Percentiles rank a stretch among this genome's conserved stretches.
Conservation (phyloP, 2,888 invertebrate genomes). For the Ophraella communa region DNA sequence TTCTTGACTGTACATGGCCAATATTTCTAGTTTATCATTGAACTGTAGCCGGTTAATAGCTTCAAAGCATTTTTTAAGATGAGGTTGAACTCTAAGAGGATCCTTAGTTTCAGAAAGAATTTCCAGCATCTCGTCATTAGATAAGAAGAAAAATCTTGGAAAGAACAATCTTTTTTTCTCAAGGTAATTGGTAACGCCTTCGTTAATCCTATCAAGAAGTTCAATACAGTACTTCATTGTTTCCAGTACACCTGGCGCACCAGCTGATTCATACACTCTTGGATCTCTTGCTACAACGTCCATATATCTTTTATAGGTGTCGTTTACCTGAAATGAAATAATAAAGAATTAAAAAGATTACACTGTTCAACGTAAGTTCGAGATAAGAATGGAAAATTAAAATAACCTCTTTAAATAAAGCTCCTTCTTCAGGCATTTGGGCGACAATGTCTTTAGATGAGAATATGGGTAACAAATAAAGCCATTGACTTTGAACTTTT, state of each 20-base stretch:
- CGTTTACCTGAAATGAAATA: slow-evolving; percentile 68
- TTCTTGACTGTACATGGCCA: slow-evolving; percentile 79
- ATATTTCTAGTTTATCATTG: slow-evolving; percentile 74
- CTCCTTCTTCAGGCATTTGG: slow-evolving; percentile 86
- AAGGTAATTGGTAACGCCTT: slow-evolving; percentile 81
- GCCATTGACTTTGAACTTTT: slow-evolving; percentile 85
- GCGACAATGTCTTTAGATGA: slow-evolving; percentile 85
- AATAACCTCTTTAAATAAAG: slow-evolving; percentile 71
- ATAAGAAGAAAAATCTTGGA: slow-evolving; percentile 87
- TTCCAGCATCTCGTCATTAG: slow-evolving; percentile 90
- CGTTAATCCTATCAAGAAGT: slow-evolving; percentile 80
- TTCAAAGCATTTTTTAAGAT: slow-evolving; percentile 88
- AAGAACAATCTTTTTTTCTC: slow-evolving; percentile 86
- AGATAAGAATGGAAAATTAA: too few relatives aligned
- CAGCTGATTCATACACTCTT: slow-evolving; percentile 70
- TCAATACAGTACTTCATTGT: slow-evolving; percentile 71
- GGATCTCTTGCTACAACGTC: slow-evolving; percentile 67
- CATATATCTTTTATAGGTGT: slow-evolving; percentile 73
- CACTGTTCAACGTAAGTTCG: not conserved
- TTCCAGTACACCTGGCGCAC: slow-evolving; percentile 72
- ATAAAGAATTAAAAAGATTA: too few relatives aligned
- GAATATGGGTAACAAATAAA: slow-evolving; percentile 86
- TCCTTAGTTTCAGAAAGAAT: slow-evolving; percentile 90
- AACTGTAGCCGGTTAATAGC: slow-evolving; percentile 80
- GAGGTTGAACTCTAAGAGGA: slow-evolving; percentile 82